Base-by-base conservation (phyloP, 2,888 invertebrate genomes). In the Leptinotarsa tumamoca region DNA sequence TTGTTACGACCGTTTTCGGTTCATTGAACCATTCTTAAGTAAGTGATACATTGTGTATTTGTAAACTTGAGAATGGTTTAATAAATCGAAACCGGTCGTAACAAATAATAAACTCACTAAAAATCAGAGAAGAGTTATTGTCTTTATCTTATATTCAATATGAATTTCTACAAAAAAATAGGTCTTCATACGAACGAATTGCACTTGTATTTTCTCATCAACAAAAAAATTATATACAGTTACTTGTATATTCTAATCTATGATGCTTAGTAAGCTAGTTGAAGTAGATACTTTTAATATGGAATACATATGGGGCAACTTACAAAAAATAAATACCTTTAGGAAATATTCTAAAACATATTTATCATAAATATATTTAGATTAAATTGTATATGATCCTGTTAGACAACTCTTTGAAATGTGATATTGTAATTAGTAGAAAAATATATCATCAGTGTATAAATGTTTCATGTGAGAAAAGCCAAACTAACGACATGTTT, bases 351-450 rank as follows among this genome's bases (percentile, higher is more conserved):
- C 54, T 27, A 14, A 61, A 61, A 23, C 23, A 27, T 21, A 27
- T 21, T 23, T 61, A 61, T 21, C 15, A 61, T 4, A 61, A 23
- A 61, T 61, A 61, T 61, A 61, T 61, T 21, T 61, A 61, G 61
- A 27, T 21, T 15, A 61, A 21, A 23, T 61, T 21, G 15, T 61
- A 27, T 21, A 61, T 61, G 61, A 61, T 52, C 33, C n/a, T 79
- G 79, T 80, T 82, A 81, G 63, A 79, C 80, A 82, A 80, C 79
- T 81, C 79, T 81, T 79, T 69, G 79, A 82, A 81, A 82, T 83
- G 83, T 83, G 83, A 83, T 83, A 83, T 81, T 81, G 79, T 80
- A 80, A 77, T 78, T 76, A 78, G 78, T 72, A 77, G 56, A 77
- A 78, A 77, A 58, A 77, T 74, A 75, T 74, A 78, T 73, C 72